phyloP scores from a whole-genome alignment of 2,113 vertebrate species.

The Chaenocephalus aceratus region DNA sequence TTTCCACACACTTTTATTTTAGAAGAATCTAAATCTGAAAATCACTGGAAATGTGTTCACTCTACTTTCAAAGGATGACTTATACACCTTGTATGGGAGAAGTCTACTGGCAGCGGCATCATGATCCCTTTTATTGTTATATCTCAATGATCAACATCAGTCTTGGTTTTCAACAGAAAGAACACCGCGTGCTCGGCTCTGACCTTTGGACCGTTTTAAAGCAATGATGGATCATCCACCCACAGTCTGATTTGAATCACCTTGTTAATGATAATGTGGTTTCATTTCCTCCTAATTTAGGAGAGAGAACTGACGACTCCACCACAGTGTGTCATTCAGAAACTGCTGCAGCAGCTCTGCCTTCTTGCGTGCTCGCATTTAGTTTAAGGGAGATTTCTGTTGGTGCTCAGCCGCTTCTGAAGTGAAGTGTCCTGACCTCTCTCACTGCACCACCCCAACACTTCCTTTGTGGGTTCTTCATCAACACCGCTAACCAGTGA shows the following conservation, averaged over 20 bases:
- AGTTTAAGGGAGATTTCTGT: not conserved
- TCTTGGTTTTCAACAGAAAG: not conserved
- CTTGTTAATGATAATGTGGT: not conserved
- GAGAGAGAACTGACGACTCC: not conserved
- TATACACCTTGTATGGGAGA: not conserved
- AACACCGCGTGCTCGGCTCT: not conserved
- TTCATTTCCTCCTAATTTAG: not conserved
- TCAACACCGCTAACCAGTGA: not conserved
- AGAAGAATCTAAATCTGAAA: too few species aligned
- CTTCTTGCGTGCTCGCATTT: not conserved
- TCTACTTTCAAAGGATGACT: not conserved
- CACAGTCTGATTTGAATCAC: not conserved
- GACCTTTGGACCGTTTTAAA: too few species aligned
- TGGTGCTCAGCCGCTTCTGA: not conserved
- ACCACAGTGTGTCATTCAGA: not conserved
- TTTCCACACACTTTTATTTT: too few species aligned
- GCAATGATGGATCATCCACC: not conserved
- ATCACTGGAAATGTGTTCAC: not conserved
- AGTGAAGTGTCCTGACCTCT: not conserved
- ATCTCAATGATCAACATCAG: not conserved
- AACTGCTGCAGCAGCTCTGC: not conserved
- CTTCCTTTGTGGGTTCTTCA: conserved; percentile 7
- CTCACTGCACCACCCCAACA: not conserved
- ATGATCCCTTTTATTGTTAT: too few species aligned
- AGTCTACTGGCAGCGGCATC: not conserved